Conservation (phyloP, 2,888 invertebrate species). For the Pterobdella sp. region DNA sequence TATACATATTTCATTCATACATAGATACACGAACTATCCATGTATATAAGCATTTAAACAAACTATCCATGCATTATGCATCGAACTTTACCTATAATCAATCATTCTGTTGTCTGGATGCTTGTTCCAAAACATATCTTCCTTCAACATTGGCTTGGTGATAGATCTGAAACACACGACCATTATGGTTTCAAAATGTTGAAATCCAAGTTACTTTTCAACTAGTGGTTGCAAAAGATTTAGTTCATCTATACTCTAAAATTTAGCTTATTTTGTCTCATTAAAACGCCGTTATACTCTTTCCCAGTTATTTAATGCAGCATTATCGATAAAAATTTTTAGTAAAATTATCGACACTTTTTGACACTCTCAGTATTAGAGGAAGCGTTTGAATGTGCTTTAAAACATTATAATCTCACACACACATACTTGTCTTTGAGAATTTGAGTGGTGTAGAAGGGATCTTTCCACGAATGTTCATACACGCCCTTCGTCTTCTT, state of each 20-base stretch:
- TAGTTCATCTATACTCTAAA: no score
- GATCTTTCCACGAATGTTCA: constrained; percentile 28
- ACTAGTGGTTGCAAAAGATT: no score
- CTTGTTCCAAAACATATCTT: background rate
- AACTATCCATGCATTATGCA: background rate
- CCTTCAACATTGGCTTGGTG: background rate
- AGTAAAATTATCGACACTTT: no score
- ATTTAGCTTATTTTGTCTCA: no score
- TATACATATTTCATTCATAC: background rate
- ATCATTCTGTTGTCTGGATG: background rate
- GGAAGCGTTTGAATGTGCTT: no score
- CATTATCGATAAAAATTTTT: no score
- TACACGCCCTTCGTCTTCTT: constrained; percentile 8
- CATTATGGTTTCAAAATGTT: no score
- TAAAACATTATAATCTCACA: no score
- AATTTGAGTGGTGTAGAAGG: constrained; percentile 27
- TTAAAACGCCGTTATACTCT: no score
- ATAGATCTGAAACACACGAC: background rate
- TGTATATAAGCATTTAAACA: background rate
- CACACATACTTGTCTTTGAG: constrained; percentile 19
- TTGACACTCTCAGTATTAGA: no score
- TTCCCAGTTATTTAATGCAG: no score
- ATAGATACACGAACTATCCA: background rate
- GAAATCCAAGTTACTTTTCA: no score
- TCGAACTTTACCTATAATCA: background rate